Base-by-base conservation (phyloP, 2,888 invertebrate genomes). In the Conops quadrifasciatus region DNA sequence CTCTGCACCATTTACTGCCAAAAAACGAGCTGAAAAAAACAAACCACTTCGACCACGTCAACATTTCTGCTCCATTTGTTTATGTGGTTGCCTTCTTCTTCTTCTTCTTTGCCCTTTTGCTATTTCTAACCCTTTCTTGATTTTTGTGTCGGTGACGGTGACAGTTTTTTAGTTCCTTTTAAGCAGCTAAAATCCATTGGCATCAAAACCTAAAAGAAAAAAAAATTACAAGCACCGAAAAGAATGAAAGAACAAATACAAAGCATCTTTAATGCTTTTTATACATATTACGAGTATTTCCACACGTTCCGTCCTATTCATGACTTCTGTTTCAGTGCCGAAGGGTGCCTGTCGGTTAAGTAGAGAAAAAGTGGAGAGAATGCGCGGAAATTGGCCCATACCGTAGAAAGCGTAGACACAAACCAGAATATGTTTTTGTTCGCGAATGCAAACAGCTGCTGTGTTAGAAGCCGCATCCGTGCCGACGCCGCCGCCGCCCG, bases 31-130 rank as follows among this genome's bases (percentile, higher is more conserved):
- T 43, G 13, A 16, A 30, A 66, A 47, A 45, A 43, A 59, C 36
- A 70, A 70, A 26, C 71, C 62, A 72, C 68, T 69, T 70, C 71
- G 51, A 63, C 62, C 66, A 26, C 53, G 13, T 43, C n/a, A 53
- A 36, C 30, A 53, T 66, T 66, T 66, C 43, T 43, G 13, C 56
- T 56, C 66, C 43, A 66, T 66, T 56, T 19, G 24, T 21, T 43
- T 21, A 24, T 21, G 24, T 16, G 56, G 66, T 56, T 66, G 2
- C 66, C 24, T 21, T 49, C 21, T 63, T 58, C 26, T 28, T 24
- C 53, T 13, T 51, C 66, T 66, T 9, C 36, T 9, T 7, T 36
- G 4, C 9, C 9, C 9, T 4, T 9, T 36, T 36, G 9, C 36
- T 36, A 9, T 58, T 58, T 28, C 2, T 24, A 24, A 4, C 49